These are phyloP conservation scores for Saccostrea glomerata DNA, from an alignment of 1,140 invertebrate genomes.

Conservation along the genomic window DNA sequence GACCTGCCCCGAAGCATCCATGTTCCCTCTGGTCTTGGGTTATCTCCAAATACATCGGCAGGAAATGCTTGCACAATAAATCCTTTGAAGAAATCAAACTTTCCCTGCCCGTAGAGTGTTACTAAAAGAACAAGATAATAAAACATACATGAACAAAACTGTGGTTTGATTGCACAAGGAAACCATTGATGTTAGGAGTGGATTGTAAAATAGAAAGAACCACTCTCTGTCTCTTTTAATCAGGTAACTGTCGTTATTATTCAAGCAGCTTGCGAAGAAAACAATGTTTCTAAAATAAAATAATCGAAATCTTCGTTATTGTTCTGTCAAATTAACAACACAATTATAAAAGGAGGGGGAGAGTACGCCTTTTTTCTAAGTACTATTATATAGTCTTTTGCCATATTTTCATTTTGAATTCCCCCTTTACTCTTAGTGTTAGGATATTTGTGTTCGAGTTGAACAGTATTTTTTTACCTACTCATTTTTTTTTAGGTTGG, in stretches of 20 bases:
- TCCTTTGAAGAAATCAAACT: slow-evolving; percentile 58
- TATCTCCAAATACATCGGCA: slow-evolving; percentile 53
- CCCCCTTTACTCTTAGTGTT: too few species aligned
- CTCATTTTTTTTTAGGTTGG: too few species aligned
- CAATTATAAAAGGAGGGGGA: too few species aligned
- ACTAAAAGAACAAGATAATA: slow-evolving; percentile 43
- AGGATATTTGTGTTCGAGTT: too few species aligned
- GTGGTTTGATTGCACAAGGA: not conserved
- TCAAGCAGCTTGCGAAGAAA: not conserved
- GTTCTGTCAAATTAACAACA: too few species aligned
- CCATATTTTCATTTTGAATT: too few species aligned
- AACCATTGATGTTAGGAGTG: not conserved
- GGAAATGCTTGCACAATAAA: slow-evolving; percentile 56
- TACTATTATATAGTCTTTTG: too few species aligned
- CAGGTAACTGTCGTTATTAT: not conserved
- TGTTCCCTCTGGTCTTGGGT: slow-evolving; percentile 48
- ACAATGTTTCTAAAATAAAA: not conserved
- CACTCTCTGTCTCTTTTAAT: not conserved
- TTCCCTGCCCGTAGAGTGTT: slow-evolving; percentile 44
- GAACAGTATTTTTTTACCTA: too few species aligned
- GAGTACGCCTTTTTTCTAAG: too few species aligned
- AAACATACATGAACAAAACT: not conserved
- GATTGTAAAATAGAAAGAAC: not conserved
- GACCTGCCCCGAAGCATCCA: slow-evolving; percentile 53
- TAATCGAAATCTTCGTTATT: too few species aligned